Base-by-base conservation (phyloP, 2,797 vertebrate genomes). In the Notolepis coatsorum region DNA sequence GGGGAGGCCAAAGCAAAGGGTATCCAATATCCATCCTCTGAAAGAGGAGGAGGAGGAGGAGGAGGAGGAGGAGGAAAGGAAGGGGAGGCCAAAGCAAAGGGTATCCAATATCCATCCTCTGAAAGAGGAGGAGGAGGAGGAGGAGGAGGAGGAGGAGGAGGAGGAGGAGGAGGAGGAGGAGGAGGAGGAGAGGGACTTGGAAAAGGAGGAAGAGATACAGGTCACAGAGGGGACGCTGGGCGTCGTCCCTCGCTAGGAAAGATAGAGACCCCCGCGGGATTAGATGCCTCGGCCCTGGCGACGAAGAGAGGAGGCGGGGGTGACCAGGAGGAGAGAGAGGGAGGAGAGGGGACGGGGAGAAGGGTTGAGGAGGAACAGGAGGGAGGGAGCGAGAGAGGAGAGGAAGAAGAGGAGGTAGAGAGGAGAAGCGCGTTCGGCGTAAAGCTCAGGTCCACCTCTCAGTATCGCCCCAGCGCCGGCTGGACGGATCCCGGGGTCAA, bases 391-490 rank as follows among this genome's bases (percentile, higher is more conserved):
- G 24, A 27, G 38, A 53, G 24, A 41, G 23, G n/a, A 35, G 39
- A 15, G 18, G 31, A 8, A 24, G 24, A 17, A 18, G 2, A 7
- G 10, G 7, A 13, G 20, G 45, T 64, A 21, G 89, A 90, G 67
- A 84, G 85, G 35, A 90, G 70, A 76, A 86, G 51, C 59, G 86
- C 89, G 47, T 96, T 96, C 74, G 92, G 92, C 7, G 85, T 95
- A 65, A 95, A 94, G 77, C 92, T 96, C 30, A 90, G 94, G 61
- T 90, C 92, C 68, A 94, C 94, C 1, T 95, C 94, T 0, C 74
- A 92, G 38, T 95, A 88, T 9, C 86, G 78, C 38, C 65, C 67
- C 43, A 91, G 93, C 0, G 61, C 69, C 9, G 63, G 78, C 5
- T 77, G 80, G 21, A 45, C 73, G 3, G 91, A 93, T 25, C 65